Conservation (phyloP, 92 coral and sea anemone species). For the Siderastrea siderea region DNA sequence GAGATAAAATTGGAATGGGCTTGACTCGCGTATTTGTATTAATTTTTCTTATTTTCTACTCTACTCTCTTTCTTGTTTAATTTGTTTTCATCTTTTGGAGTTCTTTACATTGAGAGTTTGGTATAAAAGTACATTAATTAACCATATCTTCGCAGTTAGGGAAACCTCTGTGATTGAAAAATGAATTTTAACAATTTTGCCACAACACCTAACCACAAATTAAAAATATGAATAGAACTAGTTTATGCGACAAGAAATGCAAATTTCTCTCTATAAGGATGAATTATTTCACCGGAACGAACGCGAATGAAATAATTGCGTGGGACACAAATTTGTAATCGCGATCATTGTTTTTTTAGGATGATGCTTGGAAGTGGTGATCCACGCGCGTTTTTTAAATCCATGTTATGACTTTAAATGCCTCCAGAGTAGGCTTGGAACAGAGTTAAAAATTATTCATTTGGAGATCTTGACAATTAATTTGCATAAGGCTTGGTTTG, state of each 20-base stretch:
- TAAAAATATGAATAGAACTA: conserved; percentile 56
- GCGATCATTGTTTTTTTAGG: not conserved
- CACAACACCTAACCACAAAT: conserved; percentile 48
- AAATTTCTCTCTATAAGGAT: conserved; percentile 32
- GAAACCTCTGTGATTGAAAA: conserved; percentile 30
- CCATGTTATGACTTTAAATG: conserved; percentile 22
- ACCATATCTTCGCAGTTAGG: conserved; percentile 40
- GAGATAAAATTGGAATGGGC: no score
- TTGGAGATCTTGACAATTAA: conserved; percentile 28
- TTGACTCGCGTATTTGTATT: no score
- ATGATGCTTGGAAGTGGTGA: conserved; percentile 28
- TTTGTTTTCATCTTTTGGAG: conserved; percentile 19
- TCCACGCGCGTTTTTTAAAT: conserved; percentile 16
- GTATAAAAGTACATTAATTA: conserved; percentile 28
- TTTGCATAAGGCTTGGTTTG: conserved; percentile 67
- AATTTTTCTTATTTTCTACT: no score
- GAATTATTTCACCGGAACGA: not conserved
- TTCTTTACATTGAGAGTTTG: conserved; percentile 3
- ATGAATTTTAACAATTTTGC: conserved; percentile 36
- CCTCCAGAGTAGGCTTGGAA: conserved; percentile 13
- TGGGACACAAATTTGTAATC: not conserved
- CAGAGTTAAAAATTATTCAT: conserved; percentile 45
- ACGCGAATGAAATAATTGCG: conserved; percentile 24
- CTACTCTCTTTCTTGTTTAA: not conserved
- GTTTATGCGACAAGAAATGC: conserved; percentile 24